Base-by-base conservation (phyloP, 1,140 invertebrate species). In the Monochamus saltuarius region DNA sequence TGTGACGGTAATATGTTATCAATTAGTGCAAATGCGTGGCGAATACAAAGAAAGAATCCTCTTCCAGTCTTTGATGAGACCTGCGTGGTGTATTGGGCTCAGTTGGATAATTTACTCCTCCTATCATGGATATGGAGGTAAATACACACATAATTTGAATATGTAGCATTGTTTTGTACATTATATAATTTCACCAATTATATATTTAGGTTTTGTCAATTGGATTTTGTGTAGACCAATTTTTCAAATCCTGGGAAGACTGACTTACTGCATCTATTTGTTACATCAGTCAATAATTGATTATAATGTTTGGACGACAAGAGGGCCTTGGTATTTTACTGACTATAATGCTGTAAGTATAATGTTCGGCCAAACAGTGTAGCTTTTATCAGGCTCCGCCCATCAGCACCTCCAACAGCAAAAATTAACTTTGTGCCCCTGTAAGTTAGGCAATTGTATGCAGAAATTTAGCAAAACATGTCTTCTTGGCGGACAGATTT, bases 81-180 rank as follows among this genome's bases (percentile, higher is more conserved):
- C 67, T 22, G 35, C 64, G n/a, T 73, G 70, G 70, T 56, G 65
- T 45, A 8, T 64, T 8, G 56, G 62, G 29, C 29, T 73, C 8
- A 54, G 61, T 38, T 74, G 71, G 69, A 63, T 74, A 45, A 59
- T 70, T 10, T 71, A 66, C 49, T 62, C 68, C 13, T 74, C 62
- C 42, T 45, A 56, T 49, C 9, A 63, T 40, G 71, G 69, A 42
- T 56, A 67, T 60, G 67, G 69, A 64, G 72, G 69, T 29, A 29
- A 29, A 29, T 29, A 29, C 6, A 6, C 22, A 3, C 6, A 29
- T 29, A 6, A 29, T 29, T 3, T 3, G 6, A n/a, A n/a, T n/a
- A n/a, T n/a, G n/a, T n/a, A n/a, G n/a, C n/a, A n/a, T n/a, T n/a
- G n/a, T n/a, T n/a, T n/a, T n/a, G n/a, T n/a, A n/a, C n/a, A 29